phyloP scores from a whole-genome alignment of 2,797 vertebrate genomes.

The Melopsittacus undulatus region DNA sequence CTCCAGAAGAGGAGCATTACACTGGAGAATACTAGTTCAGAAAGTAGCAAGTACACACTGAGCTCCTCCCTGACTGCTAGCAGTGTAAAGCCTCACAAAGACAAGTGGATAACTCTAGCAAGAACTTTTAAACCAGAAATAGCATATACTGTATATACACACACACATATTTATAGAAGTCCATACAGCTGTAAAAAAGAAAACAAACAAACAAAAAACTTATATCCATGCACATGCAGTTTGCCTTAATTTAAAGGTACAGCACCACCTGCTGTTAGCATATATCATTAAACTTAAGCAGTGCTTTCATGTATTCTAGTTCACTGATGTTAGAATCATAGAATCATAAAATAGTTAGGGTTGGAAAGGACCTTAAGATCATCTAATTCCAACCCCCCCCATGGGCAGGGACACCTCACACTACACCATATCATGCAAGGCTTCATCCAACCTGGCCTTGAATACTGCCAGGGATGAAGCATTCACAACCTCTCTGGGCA shows the following conservation, averaged over 20 bases:
- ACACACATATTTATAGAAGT: background rate
- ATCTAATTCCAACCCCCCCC: too few relatives aligned
- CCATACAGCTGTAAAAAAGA: background rate
- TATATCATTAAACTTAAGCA: background rate
- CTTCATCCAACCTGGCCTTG: too few relatives aligned
- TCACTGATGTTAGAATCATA: too few relatives aligned
- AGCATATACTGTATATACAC: background rate
- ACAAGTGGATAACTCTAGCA: background rate
- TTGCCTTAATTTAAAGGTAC: background rate
- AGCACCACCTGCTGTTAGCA: slow-evolving; percentile 43
- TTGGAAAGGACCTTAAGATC: too few relatives aligned
- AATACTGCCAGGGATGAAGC: too few relatives aligned
- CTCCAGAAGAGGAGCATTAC: background rate
- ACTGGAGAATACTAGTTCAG: background rate
- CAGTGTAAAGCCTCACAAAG: background rate
- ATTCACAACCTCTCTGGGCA: too few relatives aligned
- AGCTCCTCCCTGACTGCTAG: background rate
- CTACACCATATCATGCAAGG: too few relatives aligned
- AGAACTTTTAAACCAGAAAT: background rate
- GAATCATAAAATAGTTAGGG: too few relatives aligned
- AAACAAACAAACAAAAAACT: background rate
- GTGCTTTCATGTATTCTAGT: fast-evolving
- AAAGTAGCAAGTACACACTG: background rate
- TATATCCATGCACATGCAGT: fast-evolving
- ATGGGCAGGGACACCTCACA: too few relatives aligned